phyloP scores from a whole-genome alignment of 2,888 invertebrate genomes.

The Archips xylosteana region DNA sequence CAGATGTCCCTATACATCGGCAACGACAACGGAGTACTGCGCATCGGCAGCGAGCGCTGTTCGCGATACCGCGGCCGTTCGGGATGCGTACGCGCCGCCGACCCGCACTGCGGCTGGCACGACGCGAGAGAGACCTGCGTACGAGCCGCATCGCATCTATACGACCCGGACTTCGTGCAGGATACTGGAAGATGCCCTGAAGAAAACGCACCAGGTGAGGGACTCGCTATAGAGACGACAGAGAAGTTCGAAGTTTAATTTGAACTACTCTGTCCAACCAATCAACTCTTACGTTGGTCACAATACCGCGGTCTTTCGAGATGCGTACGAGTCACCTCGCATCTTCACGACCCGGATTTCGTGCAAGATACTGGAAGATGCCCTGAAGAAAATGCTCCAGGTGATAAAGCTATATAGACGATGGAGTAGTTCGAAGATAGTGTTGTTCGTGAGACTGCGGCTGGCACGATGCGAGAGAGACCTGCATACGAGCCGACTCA shows the following conservation, averaged over 20 bases:
- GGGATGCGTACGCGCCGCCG: constrained; percentile 93
- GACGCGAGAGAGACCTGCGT: constrained; percentile 90
- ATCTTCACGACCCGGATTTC: constrained; percentile 91
- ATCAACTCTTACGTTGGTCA: no score
- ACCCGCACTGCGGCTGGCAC: constrained; percentile 98
- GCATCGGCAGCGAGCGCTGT: constrained; percentile 93
- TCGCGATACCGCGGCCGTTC: constrained; percentile 88
- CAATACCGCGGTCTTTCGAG: no score
- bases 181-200: constrained; percentile 89
- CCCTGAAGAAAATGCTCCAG: constrained; percentile 63
- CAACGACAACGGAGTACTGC: constrained; percentile 88
- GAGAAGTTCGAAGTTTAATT: not conserved
- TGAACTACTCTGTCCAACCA: no score
- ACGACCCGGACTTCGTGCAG: constrained; percentile 93
- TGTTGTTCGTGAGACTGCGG: constrained; percentile 88
- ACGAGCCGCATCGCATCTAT: constrained; percentile 81
- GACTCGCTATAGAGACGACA: not conserved
- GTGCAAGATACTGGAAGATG: constrained; percentile 90
- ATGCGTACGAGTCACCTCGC: constrained; percentile 86
- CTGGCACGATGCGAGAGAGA: constrained; percentile 92
- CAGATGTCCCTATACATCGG: constrained; percentile 92
- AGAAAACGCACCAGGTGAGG: constrained; percentile 84
- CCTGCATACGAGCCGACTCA: constrained; percentile 87
- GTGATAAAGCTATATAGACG: constrained; percentile 51
- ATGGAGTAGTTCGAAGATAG: not conserved